Conservation (phyloP, 2,888 invertebrate genomes). For the Oxystoma pomonae region DNA sequence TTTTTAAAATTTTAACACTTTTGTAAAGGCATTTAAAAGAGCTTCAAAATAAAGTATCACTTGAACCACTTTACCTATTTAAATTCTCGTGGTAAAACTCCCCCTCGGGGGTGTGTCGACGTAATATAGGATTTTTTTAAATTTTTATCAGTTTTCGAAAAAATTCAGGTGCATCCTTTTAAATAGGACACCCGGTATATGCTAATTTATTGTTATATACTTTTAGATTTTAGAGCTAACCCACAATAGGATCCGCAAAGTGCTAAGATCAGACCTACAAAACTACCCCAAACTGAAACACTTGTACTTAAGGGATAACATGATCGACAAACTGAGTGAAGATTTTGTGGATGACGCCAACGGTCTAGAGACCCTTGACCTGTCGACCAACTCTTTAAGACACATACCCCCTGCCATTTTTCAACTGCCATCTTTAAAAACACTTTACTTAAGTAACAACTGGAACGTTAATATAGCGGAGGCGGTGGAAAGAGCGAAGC, state of each 20-base stretch:
- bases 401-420: constrained; percentile 40
- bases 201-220: too few relatives aligned
- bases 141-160: too few relatives aligned
- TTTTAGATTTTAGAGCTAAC: constrained; percentile 41
- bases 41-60: too few relatives aligned
- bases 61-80: too few relatives aligned
- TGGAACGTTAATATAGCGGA: constrained; percentile 41
- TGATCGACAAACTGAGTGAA: constrained; percentile 37
- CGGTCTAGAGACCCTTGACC: constrained; percentile 37
- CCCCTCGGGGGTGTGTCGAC: too few relatives aligned
- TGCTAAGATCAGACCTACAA: constrained; percentile 36
- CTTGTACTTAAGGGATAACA: constrained; percentile 44
- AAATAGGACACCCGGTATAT: too few relatives aligned
- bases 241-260: constrained; percentile 40
- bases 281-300: constrained; percentile 37
- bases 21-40: too few relatives aligned
- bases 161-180: too few relatives aligned
- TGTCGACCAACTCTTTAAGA: constrained; percentile 38
- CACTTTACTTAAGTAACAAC: constrained; percentile 42
- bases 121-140: too few relatives aligned
- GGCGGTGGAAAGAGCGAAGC: constrained; percentile 35
- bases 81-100: too few relatives aligned
- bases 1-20: too few relatives aligned
- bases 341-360: constrained; percentile 36
- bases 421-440: constrained; percentile 39